Base-by-base conservation (phyloP, 2,797 vertebrate genomes). In the Peromyscus aztecus region DNA sequence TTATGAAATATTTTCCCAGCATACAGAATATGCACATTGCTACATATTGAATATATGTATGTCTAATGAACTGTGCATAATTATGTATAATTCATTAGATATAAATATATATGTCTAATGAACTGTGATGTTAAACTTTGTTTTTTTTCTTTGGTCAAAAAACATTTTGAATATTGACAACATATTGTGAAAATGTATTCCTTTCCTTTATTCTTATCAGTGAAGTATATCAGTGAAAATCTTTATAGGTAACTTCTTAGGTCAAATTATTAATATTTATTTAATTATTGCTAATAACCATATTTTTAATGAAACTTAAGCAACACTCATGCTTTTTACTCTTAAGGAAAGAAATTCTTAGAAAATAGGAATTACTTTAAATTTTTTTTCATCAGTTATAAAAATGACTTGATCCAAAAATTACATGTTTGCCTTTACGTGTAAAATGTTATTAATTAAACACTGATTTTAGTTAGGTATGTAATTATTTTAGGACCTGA, bases 1-100 rank as follows among this genome's bases (percentile, higher is more conserved):
- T 87, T n/a, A 31, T 87, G 90, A 61, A 84, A 29, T 63, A 69
- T 61, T 96, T 94, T 96, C 86, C 4, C 6, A 43, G 16, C 37
- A n/a, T 81, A 57, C 37, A 13, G 34, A 82, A 81, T 90, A n/a
- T 57, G 13, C 8, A 52, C 16, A 27, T 34, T 4, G 2, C 46
- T 46, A 59, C 7, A 27, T 16, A 34, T 89, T 27, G 61, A 82
- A 57, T 24, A 61, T 84, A 46, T 61, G 23, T 92, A 75, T 43
- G 40, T 71, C 9, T 75, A 89, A 69, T 27, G 34, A 46, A 23
- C 13, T 40, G 16, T 85, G 40, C 49, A 31, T 52, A 85, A 34
- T 63, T 73, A 37, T 88, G 40, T 46, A 52, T 71, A 37, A 67
- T 49, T 49, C 11, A 84, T 84, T 69, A 69, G 31, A 71, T 76